These are phyloP conservation scores for Drosophila tani DNA, from an alignment of 1,140 invertebrate genomes.

Conservation along the genomic window DNA sequence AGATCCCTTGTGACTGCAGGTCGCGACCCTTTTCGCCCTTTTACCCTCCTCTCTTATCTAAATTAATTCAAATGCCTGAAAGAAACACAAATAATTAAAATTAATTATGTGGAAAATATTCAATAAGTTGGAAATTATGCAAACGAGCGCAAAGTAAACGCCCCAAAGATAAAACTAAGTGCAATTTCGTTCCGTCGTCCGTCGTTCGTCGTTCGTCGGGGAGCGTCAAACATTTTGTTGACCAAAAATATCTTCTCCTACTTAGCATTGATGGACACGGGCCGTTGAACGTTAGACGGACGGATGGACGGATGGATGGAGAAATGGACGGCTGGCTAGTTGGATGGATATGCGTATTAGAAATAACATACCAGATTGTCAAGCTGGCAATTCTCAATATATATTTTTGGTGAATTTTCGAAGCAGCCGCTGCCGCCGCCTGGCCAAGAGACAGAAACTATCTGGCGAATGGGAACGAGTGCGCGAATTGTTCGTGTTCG, in stretches of 20 bases:
- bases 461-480: constrained; percentile 52
- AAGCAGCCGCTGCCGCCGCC: constrained; percentile 1
- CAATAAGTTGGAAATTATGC: constrained; percentile 82
- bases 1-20: constrained; percentile 50
- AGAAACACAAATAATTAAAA: constrained; percentile 78
- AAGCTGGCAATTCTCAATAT: constrained; percentile 56
- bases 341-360: constrained; percentile 42
- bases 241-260: constrained; percentile 69
- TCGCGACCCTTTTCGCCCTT: constrained; percentile 66
- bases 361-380: constrained; percentile 40
- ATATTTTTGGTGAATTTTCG: constrained; percentile 52
- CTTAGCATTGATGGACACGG: constrained; percentile 68
- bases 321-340: not conserved
- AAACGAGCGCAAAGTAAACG: constrained; percentile 77
- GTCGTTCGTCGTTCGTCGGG: not conserved
- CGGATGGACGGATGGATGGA: constrained; percentile 28
- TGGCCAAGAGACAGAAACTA: constrained; percentile 25
- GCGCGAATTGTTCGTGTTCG: constrained; percentile 40
- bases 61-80: constrained; percentile 74
- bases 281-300: constrained; percentile 25
- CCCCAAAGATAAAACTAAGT: constrained; percentile 73
- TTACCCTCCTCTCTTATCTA: constrained; percentile 53
- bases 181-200: constrained; percentile 48
- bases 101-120: constrained; percentile 83
- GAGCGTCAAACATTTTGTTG: constrained; percentile 51